These are phyloP conservation scores for Ondatra zibethicus DNA, from an alignment of 2,113 vertebrate genomes.

Conservation along the genomic window DNA sequence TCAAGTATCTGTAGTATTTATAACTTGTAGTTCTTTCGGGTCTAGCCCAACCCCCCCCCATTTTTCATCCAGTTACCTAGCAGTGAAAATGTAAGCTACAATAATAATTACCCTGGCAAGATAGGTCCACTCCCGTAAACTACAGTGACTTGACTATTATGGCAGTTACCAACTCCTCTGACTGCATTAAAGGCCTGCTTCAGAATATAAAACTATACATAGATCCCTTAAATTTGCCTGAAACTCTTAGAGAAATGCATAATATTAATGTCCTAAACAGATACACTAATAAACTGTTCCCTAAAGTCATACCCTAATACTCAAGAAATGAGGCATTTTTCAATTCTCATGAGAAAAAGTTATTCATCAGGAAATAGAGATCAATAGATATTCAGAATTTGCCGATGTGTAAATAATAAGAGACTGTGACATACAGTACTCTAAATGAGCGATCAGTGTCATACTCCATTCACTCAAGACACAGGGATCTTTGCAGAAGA, in stretches of 20 bases:
- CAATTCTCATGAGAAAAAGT: background rate
- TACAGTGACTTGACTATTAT: background rate
- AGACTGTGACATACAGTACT: background rate
- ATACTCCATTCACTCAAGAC: background rate
- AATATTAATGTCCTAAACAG: background rate
- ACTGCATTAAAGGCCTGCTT: rapidly evolving
- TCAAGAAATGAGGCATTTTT: background rate
- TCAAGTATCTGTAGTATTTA: background rate
- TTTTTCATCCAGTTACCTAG: background rate
- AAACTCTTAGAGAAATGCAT: background rate
- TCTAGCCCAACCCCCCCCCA: rapidly evolving
- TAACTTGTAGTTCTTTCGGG: background rate
- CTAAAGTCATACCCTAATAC: background rate
- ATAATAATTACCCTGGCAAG: background rate
- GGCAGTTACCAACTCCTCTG: background rate
- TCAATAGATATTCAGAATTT: background rate
- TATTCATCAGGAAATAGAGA: no score
- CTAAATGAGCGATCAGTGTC: background rate
- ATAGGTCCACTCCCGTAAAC: background rate
- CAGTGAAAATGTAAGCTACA: background rate
- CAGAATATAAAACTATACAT: background rate
- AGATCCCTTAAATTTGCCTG: background rate
- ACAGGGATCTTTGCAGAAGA: background rate
- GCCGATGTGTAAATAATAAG: background rate
- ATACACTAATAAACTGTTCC: background rate